These are phyloP conservation scores for Ceratoteleas bidentatus DNA, from an alignment of 1,140 invertebrate species.

Conservation along the genomic window DNA sequence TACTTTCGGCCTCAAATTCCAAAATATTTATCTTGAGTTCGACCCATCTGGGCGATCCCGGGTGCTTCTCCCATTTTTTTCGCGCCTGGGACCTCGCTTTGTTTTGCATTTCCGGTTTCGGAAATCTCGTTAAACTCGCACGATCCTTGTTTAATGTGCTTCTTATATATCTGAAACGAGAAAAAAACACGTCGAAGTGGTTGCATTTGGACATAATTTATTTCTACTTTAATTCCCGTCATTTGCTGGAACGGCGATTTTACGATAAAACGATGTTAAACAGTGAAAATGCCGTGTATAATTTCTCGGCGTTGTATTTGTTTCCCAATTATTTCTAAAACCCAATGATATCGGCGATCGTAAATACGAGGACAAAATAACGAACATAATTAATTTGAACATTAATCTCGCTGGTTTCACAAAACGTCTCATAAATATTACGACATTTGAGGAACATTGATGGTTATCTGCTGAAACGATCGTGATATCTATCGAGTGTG, in stretches of 20 bases:
- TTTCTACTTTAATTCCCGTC: constrained; percentile 17
- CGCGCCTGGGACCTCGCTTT: no score
- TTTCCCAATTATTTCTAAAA: constrained; percentile 40
- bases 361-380: constrained; percentile 39
- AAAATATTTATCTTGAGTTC: no score
- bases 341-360: constrained; percentile 25
- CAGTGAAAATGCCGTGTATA: constrained; percentile 24
- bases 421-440: constrained; percentile 49
- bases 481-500: constrained; percentile 50
- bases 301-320: constrained; percentile 29
- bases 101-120: no score
- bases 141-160: no score
- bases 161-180: no score
- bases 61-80: no score
- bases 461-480: constrained; percentile 37
- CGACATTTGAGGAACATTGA: constrained; percentile 41
- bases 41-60: no score
- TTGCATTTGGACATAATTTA: constrained; percentile 23
- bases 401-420: constrained; percentile 39
- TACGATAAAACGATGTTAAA: constrained; percentile 38
- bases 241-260: constrained; percentile 31
- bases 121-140: no score
- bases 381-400: constrained; percentile 35
- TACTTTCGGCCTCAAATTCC: no score
- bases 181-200: not conserved